phyloP scores from a whole-genome alignment of 2,113 vertebrate species.

The Melozone crissalis region DNA sequence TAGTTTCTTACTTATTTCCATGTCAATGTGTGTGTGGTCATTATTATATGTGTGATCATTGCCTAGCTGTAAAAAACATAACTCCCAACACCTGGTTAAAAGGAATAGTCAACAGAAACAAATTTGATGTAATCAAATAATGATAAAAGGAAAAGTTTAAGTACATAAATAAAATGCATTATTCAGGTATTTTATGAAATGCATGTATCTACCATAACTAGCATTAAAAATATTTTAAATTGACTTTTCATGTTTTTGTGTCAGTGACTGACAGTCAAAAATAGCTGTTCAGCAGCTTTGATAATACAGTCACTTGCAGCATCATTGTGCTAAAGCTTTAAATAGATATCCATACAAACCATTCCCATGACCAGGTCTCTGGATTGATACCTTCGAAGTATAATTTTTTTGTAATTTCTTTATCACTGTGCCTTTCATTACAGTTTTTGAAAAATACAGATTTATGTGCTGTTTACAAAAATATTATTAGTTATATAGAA shows the following conservation, averaged over 20 bases:
- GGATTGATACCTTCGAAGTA: neutral
- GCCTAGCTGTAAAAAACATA: neutral
- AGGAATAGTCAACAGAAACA: neutral
- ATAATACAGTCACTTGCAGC: neutral
- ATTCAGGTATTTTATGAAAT: neutral
- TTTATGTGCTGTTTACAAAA: neutral
- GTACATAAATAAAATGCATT: neutral
- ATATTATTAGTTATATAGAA: neutral
- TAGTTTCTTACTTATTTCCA: neutral
- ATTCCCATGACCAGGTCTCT: neutral
- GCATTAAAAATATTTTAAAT: neutral
- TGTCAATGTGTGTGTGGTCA: neutral
- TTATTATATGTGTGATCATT: neutral
- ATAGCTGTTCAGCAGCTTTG: neutral
- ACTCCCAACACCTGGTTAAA: neutral
- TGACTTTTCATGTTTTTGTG: neutral
- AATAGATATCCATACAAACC: neutral
- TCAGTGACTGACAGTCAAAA: neutral
- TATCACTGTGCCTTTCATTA: neutral
- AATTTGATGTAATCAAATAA: neutral
- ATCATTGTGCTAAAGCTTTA: neutral
- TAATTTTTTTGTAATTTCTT: neutral
- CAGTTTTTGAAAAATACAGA: neutral
- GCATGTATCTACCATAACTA: accelerated
- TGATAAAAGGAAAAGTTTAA: neutral